These are phyloP conservation scores for Phthorimaea operculella DNA, from an alignment of 1,140 invertebrate species.

Conservation along the genomic window DNA sequence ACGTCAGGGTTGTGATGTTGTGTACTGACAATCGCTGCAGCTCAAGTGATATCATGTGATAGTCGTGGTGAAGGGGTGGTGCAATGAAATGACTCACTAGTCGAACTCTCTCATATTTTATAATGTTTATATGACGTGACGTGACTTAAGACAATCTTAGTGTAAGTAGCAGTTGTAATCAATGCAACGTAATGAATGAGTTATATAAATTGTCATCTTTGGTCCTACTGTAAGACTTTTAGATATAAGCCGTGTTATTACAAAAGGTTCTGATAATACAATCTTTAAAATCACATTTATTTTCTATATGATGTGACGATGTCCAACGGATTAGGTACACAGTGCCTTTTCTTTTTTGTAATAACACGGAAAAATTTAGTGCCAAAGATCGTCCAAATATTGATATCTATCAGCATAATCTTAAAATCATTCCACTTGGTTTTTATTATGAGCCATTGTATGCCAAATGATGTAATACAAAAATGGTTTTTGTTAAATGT, in stretches of 20 bases:
- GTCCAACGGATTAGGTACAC: too few relatives aligned
- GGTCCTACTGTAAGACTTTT: constrained; percentile 46
- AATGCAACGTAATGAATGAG: constrained; percentile 14
- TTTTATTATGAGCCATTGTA: constrained; percentile 46
- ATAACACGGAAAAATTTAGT: constrained; percentile 31
- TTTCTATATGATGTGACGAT: too few relatives aligned
- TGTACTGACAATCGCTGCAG: constrained; percentile 6
- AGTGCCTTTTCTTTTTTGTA: too few relatives aligned
- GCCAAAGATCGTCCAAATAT: constrained; percentile 65
- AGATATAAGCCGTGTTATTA: constrained; percentile 33
- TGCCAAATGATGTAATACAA: constrained; percentile 35
- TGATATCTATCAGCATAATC: constrained; percentile 32
- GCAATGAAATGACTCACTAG: constrained; percentile 44
- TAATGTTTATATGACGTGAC: constrained; percentile 7
- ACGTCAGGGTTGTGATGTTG: neutral
- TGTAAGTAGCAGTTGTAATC: constrained; percentile 24
- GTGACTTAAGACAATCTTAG: constrained; percentile 33
- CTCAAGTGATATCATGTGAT: constrained; percentile 30
- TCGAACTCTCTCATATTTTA: constrained; percentile 35
- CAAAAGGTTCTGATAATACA: too few relatives aligned
- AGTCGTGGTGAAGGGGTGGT: constrained; percentile 25
- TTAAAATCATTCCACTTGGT: constrained; percentile 49
- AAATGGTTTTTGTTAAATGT: neutral
- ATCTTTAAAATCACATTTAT: too few relatives aligned
- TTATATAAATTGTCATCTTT: constrained; percentile 39